These are phyloP conservation scores for Sarcophilus harrisii DNA, from an alignment of 2,797 vertebrate genomes.

Conservation along the genomic window DNA sequence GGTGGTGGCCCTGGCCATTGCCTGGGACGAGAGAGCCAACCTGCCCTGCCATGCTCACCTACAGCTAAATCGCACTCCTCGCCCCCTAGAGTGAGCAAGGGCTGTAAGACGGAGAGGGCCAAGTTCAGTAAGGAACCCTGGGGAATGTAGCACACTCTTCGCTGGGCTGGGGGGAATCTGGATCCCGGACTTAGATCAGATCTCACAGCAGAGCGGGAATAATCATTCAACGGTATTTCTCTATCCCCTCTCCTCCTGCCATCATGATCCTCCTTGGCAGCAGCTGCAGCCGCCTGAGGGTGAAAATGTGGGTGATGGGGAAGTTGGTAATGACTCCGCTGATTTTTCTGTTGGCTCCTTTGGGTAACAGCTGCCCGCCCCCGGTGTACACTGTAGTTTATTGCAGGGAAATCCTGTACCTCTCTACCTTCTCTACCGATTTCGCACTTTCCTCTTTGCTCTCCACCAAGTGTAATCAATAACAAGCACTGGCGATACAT, in stretches of 20 bases:
- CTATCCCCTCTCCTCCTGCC: slow-evolving; percentile 68
- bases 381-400: slow-evolving; percentile 84
- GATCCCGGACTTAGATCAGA: slow-evolving; percentile 49
- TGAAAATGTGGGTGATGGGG: slow-evolving; percentile 80
- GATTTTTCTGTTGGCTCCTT: slow-evolving; percentile 84
- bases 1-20: slow-evolving; percentile 66
- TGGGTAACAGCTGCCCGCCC: slow-evolving; percentile 84
- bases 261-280: slow-evolving; percentile 84
- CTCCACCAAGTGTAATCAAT: slow-evolving; percentile 84
- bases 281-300: slow-evolving; percentile 81
- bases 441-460: slow-evolving; percentile 85
- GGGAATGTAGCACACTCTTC: slow-evolving; percentile 74
- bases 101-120: slow-evolving; percentile 48
- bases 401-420: slow-evolving; percentile 85
- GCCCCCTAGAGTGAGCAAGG: slow-evolving; percentile 46
- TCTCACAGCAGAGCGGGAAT: slow-evolving; percentile 70
- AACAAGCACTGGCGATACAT: slow-evolving; percentile 78
- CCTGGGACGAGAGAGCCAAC: slow-evolving; percentile 59
- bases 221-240: slow-evolving; percentile 22
- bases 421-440: slow-evolving; percentile 78
- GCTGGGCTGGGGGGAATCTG: slow-evolving; percentile 56
- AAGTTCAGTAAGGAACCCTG: slow-evolving; percentile 53
- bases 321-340: slow-evolving; percentile 84
- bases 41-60: slow-evolving; percentile 78
- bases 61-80: slow-evolving; percentile 69